Conservation (phyloP, 2,797 vertebrate species). For the Megalops cyprinoides region DNA sequence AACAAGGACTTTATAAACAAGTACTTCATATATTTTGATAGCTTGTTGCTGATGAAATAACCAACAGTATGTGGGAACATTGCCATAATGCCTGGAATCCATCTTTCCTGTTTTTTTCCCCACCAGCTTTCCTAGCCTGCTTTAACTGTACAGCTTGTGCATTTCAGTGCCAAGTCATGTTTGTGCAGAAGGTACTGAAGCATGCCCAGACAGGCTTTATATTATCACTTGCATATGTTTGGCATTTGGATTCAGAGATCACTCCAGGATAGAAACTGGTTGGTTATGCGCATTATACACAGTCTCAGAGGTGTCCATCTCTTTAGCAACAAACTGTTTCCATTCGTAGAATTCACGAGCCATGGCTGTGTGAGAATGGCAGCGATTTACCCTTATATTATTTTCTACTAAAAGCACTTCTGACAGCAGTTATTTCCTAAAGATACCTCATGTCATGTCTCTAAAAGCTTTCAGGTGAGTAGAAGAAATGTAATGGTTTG, state of each 20-base stretch:
- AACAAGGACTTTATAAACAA: no score
- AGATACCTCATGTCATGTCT: background rate
- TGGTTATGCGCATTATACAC: background rate
- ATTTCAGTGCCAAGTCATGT: background rate
- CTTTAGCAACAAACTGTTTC: background rate
- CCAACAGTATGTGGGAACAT: no score
- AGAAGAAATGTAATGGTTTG: background rate
- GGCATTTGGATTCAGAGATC: background rate
- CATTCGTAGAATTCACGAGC: no score
- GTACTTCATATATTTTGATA: no score
- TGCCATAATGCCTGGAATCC: no score
- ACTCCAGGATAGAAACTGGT: conserved; percentile 3
- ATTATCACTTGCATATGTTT: conserved; percentile 7
- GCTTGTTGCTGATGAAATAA: no score
- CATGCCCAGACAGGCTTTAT: background rate
- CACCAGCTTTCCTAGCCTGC: no score
- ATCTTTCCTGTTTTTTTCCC: background rate
- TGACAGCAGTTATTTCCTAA: no score
- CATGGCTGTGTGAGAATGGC: background rate
- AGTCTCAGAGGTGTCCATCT: background rate
- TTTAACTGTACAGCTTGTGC: background rate
- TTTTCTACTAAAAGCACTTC: background rate
- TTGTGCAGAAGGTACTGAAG: background rate
- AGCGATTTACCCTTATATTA: background rate
- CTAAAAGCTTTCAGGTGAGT: background rate